A percentile compares a stretch with the other conserved stretches of the same genome.
Evolutionary conservation across 2,888 invertebrate species (phyloP).

Genomic region (Plagodis pulveraria): DNA sequence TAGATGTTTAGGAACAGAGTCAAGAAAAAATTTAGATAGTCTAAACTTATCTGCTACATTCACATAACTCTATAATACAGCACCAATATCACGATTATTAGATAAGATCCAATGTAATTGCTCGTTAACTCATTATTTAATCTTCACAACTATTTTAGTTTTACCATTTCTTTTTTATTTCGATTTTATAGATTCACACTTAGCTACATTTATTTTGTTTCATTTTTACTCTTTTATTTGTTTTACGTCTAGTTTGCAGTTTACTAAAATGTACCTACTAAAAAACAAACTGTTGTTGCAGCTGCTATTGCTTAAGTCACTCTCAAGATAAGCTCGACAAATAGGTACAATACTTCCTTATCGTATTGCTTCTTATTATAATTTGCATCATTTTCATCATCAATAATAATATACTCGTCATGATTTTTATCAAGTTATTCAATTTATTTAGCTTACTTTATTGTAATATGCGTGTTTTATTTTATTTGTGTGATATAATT

Average conservation of each 20-base stretch:
- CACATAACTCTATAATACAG: too few species aligned
- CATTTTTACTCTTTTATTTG: constrained; percentile 12
- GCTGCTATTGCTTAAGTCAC: constrained; percentile 85
- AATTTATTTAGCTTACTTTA: constrained; percentile 26
- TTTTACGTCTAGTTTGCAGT: constrained; percentile 23
- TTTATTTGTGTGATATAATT: constrained; percentile 3
- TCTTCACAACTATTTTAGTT: background rate
- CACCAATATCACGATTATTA: too few species aligned
- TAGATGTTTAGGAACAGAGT: too few species aligned
- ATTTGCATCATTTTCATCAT: constrained; percentile 51
- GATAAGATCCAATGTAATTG: background rate
- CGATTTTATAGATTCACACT: constrained; percentile 1
- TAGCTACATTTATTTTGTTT: constrained; percentile 7
- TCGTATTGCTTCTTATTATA: constrained; percentile 67
- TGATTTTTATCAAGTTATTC: constrained; percentile 8
- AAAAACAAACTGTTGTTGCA: constrained; percentile 67
- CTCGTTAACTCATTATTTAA: background rate
- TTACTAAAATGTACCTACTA: constrained; percentile 49
- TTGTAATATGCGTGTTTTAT: constrained; percentile 24
- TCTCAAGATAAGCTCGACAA: constrained; percentile 77
- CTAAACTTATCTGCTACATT: too few species aligned
- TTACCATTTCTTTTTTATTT: background rate
- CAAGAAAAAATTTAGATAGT: too few species aligned
- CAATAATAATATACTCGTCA: constrained; percentile 20
- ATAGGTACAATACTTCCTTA: constrained; percentile 78